Evolutionary conservation across 2,797 vertebrate genomes (phyloP), one percentile per base, ranked within the genome.

Genomic region (Ctenosaura bakeri): DNA sequence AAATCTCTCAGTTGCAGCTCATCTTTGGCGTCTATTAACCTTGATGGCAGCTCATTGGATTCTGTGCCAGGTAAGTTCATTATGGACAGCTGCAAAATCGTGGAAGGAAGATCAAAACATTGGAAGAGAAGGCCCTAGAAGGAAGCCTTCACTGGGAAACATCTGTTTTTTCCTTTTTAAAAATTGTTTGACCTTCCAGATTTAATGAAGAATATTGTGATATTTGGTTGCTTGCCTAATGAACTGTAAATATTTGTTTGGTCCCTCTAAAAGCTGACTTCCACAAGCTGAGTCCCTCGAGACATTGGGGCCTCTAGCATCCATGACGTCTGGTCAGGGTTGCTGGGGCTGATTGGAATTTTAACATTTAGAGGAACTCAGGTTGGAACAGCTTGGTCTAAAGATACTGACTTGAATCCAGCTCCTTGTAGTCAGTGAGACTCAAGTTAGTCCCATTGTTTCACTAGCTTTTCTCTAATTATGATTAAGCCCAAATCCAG

Each of bases 1-100:
- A 98, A 98, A 92, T 98, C 97, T 92, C 97, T 98, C 95, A 98
- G 97, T 90, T 98, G 98, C 93, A 97, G 96, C 94, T 98, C 97
- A 29, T 97, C 97, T 85, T 91, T 98, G 91, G 95, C 97, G 16
- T 97, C 97, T 1, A 26, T 97, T 56, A 98, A 95, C 89, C 93
- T 98, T 91, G 99, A 99, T 0, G 0, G 97, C 0, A 95, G 97
- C 64, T 96, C 97, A 3, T 95, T 98, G 0, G 99, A 99, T 94
- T 98, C 98, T 50, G 96, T 98, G 96, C 96, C 98, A 95, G 99
- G 99, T 99, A 94, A 85, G 50, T 18, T 38, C 0, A 0, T n/a
- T 22, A 79, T 4, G 3, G 26, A 2, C 0, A 32, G 0, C 1
- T 22, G 1, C 26, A 1, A 20, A 76, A 66, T 54, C 0, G 74